A percentile compares a stretch with the other conserved stretches of the same genome.
Conservation (phyloP, 1,140 invertebrate species). For the Telenomus remus region DNA sequence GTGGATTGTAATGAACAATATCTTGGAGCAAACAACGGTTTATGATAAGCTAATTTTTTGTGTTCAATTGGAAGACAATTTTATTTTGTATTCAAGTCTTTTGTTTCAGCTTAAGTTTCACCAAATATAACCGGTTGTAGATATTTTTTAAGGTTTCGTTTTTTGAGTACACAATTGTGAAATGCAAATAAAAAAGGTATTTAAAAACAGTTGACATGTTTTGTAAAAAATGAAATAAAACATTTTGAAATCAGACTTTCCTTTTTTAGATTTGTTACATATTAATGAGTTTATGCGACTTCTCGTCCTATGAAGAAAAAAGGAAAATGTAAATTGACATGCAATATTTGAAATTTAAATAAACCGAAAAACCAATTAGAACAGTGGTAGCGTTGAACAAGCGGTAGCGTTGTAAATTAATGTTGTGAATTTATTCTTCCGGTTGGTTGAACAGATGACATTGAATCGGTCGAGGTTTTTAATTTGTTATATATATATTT, state of each 20-base stretch:
- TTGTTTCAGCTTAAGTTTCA: constrained; percentile 1
- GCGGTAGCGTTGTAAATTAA: not conserved
- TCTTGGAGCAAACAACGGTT: not conserved
- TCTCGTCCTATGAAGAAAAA: too few relatives aligned
- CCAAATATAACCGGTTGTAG: constrained; percentile 12
- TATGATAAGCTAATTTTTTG: not conserved
- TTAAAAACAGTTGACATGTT: not conserved
- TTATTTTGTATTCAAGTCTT: not conserved
- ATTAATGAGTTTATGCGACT: too few relatives aligned
- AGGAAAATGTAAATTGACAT: too few relatives aligned
- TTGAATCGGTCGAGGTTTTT: constrained; percentile 19
- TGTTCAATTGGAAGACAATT: not conserved
- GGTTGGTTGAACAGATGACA: constrained; percentile 26
- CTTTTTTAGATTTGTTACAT: too few relatives aligned
- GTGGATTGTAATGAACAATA: constrained; percentile 9
- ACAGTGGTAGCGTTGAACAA: not conserved
- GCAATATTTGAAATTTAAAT: not conserved
- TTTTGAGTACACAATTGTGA: constrained; percentile 13
- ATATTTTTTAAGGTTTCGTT: constrained; percentile 1
- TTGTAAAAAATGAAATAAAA: too few relatives aligned
- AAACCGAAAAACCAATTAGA: not conserved
- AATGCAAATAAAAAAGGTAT: constrained; percentile 2
- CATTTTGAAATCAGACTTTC: too few relatives aligned
- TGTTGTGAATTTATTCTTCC: constrained; percentile 20
- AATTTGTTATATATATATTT: constrained; percentile 32